Conservation (phyloP, 2,888 invertebrate genomes). For the Sphaerolaimus hirsutus region DNA sequence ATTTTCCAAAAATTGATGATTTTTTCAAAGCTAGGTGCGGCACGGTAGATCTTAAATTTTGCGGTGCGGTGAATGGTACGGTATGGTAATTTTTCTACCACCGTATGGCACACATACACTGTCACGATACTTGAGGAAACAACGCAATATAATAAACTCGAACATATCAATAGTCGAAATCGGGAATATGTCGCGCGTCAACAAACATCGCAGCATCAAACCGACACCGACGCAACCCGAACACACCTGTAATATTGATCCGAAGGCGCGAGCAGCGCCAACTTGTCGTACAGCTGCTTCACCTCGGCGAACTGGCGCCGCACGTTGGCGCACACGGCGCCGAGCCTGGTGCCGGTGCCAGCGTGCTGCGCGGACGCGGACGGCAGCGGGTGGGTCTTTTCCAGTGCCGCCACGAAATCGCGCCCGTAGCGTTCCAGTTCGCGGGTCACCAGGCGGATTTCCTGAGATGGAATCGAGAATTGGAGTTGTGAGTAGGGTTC, state of each 20-base stretch:
- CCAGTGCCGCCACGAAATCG: constrained; percentile 51
- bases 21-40: no score
- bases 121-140: no score
- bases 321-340: no score
- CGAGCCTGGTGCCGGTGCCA: constrained; percentile 40
- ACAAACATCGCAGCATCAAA: background rate
- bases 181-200: background rate
- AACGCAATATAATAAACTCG: no score
- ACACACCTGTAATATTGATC: constrained; percentile 3
- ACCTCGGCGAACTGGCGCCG: no score
- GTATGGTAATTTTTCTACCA: no score
- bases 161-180: no score
- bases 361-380: constrained; percentile 41
- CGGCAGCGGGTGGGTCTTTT: constrained; percentile 50
- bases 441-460: constrained; percentile 43
- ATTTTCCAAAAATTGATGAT: no score
- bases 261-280: background rate
- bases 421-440: constrained; percentile 53
- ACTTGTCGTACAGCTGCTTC: constrained; percentile 25
- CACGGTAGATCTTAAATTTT: no score
- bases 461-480: constrained; percentile 12
- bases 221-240: background rate
- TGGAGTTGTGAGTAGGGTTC: no score
- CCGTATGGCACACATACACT: no score
- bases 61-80: no score